These are phyloP conservation scores for Trichoplusia ni DNA, from an alignment of 1,140 invertebrate genomes.

Conservation along the genomic window DNA sequence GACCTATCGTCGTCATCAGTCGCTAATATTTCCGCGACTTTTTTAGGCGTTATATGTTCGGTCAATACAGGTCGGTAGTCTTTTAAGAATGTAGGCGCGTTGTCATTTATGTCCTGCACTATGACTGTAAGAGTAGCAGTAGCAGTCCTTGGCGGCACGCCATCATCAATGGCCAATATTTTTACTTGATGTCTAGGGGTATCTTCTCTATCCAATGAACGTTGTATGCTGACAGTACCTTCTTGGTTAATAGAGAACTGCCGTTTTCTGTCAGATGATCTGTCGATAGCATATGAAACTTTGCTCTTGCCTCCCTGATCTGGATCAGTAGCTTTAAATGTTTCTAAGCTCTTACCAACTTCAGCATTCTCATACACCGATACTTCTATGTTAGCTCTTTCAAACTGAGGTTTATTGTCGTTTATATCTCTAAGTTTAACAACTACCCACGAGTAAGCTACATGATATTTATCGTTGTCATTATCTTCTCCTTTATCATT, in stretches of 20 bases:
- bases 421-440: conserved; percentile 96
- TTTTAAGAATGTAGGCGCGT: conserved; percentile 94
- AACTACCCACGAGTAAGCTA: conserved; percentile 97
- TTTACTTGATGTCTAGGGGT: conserved; percentile 96
- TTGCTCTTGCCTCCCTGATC: conserved; percentile 96
- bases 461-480: conserved; percentile 97
- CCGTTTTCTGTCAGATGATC: conserved; percentile 93
- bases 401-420: conserved; percentile 97
- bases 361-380: conserved; percentile 95
- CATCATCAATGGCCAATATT: conserved; percentile 97
- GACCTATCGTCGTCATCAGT: conserved; percentile 97
- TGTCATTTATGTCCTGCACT: conserved; percentile 98
- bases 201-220: conserved; percentile 93
- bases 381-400: conserved; percentile 95
- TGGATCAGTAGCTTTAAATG: conserved; percentile 96
- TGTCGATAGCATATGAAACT: conserved; percentile 95
- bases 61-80: conserved; percentile 96
- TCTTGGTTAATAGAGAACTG: conserved; percentile 96
- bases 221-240: conserved; percentile 95
- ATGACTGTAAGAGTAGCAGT: conserved; percentile 97
- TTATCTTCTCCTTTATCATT: conserved; percentile 97
- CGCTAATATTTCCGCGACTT: conserved; percentile 95
- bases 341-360: conserved; percentile 94
- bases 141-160: conserved; percentile 95
- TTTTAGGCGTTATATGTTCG: conserved; percentile 93